phyloP scores from a whole-genome alignment of 1,140 invertebrate genomes.

The Bathynomus jamesi region DNA sequence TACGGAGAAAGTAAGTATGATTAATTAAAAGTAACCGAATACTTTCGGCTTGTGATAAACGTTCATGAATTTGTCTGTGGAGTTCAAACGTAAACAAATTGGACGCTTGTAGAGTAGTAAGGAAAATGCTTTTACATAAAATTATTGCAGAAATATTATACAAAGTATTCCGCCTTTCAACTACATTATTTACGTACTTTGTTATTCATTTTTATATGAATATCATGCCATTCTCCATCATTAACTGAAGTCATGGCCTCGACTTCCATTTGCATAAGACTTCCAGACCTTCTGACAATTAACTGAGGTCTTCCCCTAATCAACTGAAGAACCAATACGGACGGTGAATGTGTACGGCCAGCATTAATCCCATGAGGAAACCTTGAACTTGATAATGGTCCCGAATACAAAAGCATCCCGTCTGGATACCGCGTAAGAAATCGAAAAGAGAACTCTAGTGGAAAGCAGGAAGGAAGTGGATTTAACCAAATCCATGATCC shows the following conservation, averaged over 20 bases:
- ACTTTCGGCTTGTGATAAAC: too few species aligned
- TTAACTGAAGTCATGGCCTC: constrained; percentile 2
- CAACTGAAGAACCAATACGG: neutral
- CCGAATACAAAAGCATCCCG: constrained; percentile 12
- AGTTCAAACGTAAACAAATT: too few species aligned
- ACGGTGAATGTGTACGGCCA: neutral
- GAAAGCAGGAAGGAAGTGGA: constrained; percentile 7
- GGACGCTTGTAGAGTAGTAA: too few species aligned
- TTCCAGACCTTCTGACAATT: neutral
- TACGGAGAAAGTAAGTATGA: too few species aligned
- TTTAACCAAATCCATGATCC: constrained; percentile 7
- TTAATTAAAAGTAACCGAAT: too few species aligned
- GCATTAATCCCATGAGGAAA: neutral
- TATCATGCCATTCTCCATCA: constrained; percentile 15
- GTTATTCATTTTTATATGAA: constrained; percentile 7
- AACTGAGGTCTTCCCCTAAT: neutral
- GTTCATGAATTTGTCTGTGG: too few species aligned
- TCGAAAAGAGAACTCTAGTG: constrained; percentile 4
- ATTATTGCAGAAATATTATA: too few species aligned
- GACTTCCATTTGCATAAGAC: neutral
- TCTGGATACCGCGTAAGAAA: constrained; percentile 5
- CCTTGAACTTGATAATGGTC: neutral
- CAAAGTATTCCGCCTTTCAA: too few species aligned
- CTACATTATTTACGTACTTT: constrained; percentile 5
- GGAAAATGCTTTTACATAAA: too few species aligned